Base-by-base conservation (phyloP, 2,113 vertebrate genomes). In the Scomber japonicus region DNA sequence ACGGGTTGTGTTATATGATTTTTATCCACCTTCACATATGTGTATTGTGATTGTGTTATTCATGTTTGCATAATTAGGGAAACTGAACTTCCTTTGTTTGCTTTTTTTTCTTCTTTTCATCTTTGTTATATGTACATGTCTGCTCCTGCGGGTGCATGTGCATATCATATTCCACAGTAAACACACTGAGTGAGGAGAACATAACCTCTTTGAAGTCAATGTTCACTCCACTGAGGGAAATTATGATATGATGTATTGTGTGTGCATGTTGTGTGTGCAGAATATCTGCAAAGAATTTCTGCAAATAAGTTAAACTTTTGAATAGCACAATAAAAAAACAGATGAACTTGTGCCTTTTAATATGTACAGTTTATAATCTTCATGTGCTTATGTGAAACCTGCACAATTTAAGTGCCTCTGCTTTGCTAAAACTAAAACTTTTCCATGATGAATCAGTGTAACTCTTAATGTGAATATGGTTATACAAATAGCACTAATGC, bases 151-250 rank as follows among this genome's bases (percentile, higher is more conserved):
- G 53, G 82, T 76, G 81, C 14, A 14, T 30, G 49, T 69, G 74
- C 69, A 80, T 62, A 48, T 71, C 30, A 66, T 73, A 62, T 78
- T 70, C 30, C 49, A 65, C 46, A 78, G 53, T 35, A 71, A 84
- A 74, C 53, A 68, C 45, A 40, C 35, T 9, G 57, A 50, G 54
- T 56, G 71, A 81, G 68, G 51, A 3, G 7, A 74, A 66, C 27
- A 2, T 30, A 49, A 40, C 2, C 67, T 64, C 88, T 91, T 91
- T 92, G 86, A 92, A 85, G 88, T 86, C 74, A 68, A 64, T 80
- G 55, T 81, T 84, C 48, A 66, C 68, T 50, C 63, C 56, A 78
- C 48, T 7, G 50, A 30, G 59, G 56, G 62, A 67, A 78, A 74
- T 63, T 48, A 60, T 76, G 48, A 73, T 55, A 68, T 53, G 60